Conservation (phyloP, 2,797 vertebrate species). For the Euthynnus affinis region DNA sequence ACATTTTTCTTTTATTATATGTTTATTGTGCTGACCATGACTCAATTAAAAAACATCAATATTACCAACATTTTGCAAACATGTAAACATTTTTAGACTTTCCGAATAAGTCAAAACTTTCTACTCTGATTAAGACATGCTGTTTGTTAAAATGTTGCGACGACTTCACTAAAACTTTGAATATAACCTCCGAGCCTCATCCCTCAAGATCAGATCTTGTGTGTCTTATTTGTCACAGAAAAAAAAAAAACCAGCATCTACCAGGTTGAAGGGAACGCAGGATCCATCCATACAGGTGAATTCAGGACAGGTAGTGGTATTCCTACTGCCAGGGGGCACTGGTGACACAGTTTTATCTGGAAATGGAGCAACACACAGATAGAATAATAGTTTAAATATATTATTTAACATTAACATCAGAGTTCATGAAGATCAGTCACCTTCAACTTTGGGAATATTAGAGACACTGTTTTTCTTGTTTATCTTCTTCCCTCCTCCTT, state of each 20-base stretch:
- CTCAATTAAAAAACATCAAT: too few species aligned
- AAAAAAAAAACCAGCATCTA: conserved; percentile 60
- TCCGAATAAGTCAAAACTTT: too few species aligned
- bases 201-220: background rate
- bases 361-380: background rate
- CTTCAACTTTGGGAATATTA: background rate
- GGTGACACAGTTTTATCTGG: conserved; percentile 75
- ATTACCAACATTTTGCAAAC: too few species aligned
- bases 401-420: background rate
- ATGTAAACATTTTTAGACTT: too few species aligned
- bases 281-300: conserved; percentile 86
- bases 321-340: conserved; percentile 66
- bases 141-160: too few species aligned
- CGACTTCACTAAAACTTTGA: too few species aligned
- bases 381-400: conserved; percentile 25
- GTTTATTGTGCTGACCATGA: background rate
- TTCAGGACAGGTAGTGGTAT: conserved; percentile 85
- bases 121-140: too few species aligned
- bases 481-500: too few species aligned
- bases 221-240: background rate
- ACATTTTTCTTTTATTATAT: background rate
- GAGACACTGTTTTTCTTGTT: background rate
- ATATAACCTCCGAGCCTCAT: too few species aligned
- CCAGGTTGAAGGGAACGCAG: conserved; percentile 89
- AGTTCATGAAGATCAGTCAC: background rate